A percentile compares a stretch with the other conserved stretches of the same genome.
Evolutionary conservation across 1,140 invertebrate genomes (phyloP).

Genomic region (Prorops nasuta): DNA sequence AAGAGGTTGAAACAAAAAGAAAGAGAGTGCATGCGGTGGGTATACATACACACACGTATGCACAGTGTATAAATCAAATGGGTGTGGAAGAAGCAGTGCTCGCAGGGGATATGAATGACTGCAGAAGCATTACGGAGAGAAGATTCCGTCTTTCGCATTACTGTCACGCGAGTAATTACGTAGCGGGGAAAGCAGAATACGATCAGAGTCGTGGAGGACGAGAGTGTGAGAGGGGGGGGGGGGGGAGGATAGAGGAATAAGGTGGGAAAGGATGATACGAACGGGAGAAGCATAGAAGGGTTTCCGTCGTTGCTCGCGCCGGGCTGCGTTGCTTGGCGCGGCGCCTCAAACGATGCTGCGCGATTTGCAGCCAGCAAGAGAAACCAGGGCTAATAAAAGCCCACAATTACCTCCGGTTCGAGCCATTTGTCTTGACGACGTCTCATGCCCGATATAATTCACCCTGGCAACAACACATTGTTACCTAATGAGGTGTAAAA

Average conservation of each 20-base stretch:
- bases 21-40: too few species aligned
- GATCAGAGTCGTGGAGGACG: too few species aligned
- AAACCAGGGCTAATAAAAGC: conserved; percentile 57
- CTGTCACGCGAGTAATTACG: conserved; percentile 55
- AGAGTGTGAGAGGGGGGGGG: conserved; percentile 5
- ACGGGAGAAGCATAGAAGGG: conserved; percentile 16
- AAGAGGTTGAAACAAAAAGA: too few species aligned
- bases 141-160: conserved; percentile 50
- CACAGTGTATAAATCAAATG: too few species aligned
- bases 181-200: conserved; percentile 24
- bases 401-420: conserved; percentile 57
- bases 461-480: conserved; percentile 58
- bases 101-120: conserved; percentile 13
- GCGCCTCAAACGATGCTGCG: conserved; percentile 19
- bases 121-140: conserved; percentile 16
- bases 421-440: conserved; percentile 56
- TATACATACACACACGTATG: too few species aligned
- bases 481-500: conserved; percentile 58
- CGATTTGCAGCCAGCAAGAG: conserved; percentile 29
- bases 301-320: conserved; percentile 17
- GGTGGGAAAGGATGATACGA: conserved; percentile 5
- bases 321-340: conserved; percentile 3
- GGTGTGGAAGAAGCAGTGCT: too few species aligned
- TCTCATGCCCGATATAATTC: conserved; percentile 59
- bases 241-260: background rate